These are phyloP conservation scores for Drosophila meridiana DNA, from an alignment of 2,888 invertebrate species.

Conservation along the genomic window DNA sequence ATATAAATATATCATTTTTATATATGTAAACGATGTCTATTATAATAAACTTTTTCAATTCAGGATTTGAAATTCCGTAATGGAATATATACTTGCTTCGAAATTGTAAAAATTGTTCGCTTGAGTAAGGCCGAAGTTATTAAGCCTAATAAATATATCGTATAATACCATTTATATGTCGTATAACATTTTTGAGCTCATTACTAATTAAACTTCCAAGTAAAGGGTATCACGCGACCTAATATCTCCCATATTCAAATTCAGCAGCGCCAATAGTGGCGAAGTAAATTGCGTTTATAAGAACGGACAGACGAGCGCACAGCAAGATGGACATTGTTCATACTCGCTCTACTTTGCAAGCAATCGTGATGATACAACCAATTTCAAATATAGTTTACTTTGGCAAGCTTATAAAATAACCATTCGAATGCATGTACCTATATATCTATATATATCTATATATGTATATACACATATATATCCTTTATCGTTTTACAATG, in stretches of 20 bases:
- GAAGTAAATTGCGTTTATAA: constrained; percentile 4
- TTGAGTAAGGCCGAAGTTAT: not conserved
- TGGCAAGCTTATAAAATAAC: not conserved
- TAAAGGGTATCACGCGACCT: not conserved
- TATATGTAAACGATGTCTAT: too few species aligned
- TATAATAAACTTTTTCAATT: not conserved
- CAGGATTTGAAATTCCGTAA: not conserved
- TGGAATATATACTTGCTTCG: not conserved
- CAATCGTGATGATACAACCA: not conserved
- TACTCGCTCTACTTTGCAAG: not conserved
- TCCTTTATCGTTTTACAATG: not conserved
- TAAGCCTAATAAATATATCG: too few species aligned
- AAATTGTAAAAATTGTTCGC: not conserved
- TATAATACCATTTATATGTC: too few species aligned
- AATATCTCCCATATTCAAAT: not conserved
- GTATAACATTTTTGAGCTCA: not conserved
- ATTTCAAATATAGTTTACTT: not conserved
- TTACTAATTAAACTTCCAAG: not conserved
- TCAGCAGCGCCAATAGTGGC: not conserved
- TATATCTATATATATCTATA: not conserved
- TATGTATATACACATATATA: not conserved
- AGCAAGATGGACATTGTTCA: not conserved
- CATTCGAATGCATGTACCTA: not conserved
- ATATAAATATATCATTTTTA: too few species aligned
- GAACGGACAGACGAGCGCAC: not conserved